A percentile compares a stretch with the other conserved stretches of the same genome.
Conservation (phyloP, 23 tunicate species). For the Clavelina lepadiformis region DNA sequence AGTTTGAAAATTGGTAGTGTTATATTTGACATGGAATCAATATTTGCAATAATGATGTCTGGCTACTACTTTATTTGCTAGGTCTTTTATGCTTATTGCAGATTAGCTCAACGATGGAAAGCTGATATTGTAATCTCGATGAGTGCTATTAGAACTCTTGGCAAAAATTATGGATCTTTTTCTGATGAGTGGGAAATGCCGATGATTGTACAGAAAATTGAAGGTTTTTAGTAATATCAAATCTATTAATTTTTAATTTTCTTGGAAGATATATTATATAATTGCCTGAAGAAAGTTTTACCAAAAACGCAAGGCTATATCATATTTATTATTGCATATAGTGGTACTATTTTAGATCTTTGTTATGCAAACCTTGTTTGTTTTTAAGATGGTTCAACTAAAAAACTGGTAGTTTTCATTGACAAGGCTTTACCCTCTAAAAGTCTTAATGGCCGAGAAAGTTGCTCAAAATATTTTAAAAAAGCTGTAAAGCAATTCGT, state of each 20-base stretch:
- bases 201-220: constrained; percentile 9
- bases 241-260: too few species aligned
- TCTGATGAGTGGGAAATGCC: constrained; percentile 62
- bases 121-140: constrained; percentile 49
- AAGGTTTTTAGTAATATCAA: constrained; percentile 10
- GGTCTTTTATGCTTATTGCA: not conserved
- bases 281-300: too few species aligned
- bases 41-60: not conserved
- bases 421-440: constrained; percentile 53
- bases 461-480: constrained; percentile 32
- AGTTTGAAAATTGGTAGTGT: too few species aligned
- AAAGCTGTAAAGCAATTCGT: constrained; percentile 35
- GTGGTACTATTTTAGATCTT: too few species aligned
- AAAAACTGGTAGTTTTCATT: constrained; percentile 33
- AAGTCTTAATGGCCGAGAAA: constrained; percentile 38
- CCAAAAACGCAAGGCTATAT: too few species aligned
- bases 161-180: constrained; percentile 34
- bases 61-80: not conserved
- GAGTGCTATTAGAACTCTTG: constrained; percentile 35
- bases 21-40: too few species aligned
- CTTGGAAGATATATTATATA: too few species aligned
- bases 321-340: too few species aligned
- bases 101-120: constrained; percentile 35
- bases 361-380: too few species aligned
- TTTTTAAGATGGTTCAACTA: too few species aligned